Conservation (phyloP, 1,140 invertebrate genomes). For the Marisa cornuarietis region DNA sequence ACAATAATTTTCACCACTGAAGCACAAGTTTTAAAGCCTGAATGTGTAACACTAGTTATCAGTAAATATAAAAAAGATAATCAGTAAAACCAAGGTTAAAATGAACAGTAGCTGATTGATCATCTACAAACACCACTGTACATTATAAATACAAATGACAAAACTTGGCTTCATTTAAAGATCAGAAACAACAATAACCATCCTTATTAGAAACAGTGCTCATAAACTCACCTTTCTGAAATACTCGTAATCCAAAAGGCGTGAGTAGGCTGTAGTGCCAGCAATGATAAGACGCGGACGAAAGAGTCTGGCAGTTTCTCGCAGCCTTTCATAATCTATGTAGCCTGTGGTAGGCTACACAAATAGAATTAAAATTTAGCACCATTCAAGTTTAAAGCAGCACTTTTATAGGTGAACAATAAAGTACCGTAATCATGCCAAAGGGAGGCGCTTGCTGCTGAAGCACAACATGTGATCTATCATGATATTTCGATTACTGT, state of each 20-base stretch:
- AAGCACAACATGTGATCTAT: no score
- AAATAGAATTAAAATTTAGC: neutral
- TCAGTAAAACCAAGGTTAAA: no score
- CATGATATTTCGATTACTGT: no score
- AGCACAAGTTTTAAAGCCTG: no score
- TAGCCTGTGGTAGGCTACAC: slow-evolving; percentile 78
- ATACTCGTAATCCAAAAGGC: slow-evolving; percentile 82
- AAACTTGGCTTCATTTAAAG: neutral
- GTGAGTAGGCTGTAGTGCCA: slow-evolving; percentile 79
- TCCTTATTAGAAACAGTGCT: neutral
- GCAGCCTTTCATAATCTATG: slow-evolving; percentile 93
- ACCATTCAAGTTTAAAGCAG: no score
- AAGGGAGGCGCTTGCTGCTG: no score
- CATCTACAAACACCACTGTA: neutral
- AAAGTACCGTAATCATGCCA: no score
- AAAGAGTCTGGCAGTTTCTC: slow-evolving; percentile 84
- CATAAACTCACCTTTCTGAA: slow-evolving; percentile 74
- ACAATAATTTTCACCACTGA: no score
- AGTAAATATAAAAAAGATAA: no score
- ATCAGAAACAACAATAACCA: neutral
- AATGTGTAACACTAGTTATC: no score
- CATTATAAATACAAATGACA: neutral
- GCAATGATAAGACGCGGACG: slow-evolving; percentile 94
- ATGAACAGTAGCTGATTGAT: neutral
- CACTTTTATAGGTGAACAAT: no score